Percentiles rank a stretch among this genome's conserved stretches.
phyloP scores from a whole-genome alignment of 2,113 vertebrate genomes.

The Orientallactaga bullata region DNA sequence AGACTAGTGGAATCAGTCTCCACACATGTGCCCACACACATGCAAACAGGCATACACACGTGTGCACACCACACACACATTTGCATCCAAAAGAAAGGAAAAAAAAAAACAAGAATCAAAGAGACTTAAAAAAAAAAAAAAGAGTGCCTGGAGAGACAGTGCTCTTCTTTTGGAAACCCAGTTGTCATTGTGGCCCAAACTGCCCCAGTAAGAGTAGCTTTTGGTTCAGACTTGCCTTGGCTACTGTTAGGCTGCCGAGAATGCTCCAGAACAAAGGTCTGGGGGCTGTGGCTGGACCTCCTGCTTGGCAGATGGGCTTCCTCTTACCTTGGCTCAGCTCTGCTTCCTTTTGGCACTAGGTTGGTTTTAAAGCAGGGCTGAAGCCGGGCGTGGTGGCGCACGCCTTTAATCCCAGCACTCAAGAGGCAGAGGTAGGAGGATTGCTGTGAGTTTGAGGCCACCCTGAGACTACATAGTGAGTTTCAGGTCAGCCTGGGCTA shows the following conservation, averaged over 20 bases:
- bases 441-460: too few relatives aligned
- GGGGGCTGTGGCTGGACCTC: slow-evolving; percentile 5
- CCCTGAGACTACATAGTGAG: too few relatives aligned
- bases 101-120: too few relatives aligned
- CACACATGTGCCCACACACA: too few relatives aligned
- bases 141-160: background rate
- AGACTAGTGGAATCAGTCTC: too few relatives aligned
- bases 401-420: too few relatives aligned
- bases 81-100: too few relatives aligned
- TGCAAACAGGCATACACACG: too few relatives aligned
- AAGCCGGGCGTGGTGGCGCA: too few relatives aligned
- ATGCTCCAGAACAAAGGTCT: slow-evolving; percentile 47
- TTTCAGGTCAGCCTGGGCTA: too few relatives aligned
- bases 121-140: background rate
- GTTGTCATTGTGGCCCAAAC: background rate
- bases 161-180: background rate
- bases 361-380: background rate
- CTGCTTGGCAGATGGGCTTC: background rate
- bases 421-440: too few relatives aligned
- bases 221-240: background rate
- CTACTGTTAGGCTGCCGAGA: background rate
- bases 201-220: background rate
- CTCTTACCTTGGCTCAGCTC: background rate
- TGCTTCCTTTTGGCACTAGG: background rate
- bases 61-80: too few relatives aligned